Evolutionary conservation across 2,888 invertebrate species (phyloP).

Genomic region (Rosalia funebris): DNA sequence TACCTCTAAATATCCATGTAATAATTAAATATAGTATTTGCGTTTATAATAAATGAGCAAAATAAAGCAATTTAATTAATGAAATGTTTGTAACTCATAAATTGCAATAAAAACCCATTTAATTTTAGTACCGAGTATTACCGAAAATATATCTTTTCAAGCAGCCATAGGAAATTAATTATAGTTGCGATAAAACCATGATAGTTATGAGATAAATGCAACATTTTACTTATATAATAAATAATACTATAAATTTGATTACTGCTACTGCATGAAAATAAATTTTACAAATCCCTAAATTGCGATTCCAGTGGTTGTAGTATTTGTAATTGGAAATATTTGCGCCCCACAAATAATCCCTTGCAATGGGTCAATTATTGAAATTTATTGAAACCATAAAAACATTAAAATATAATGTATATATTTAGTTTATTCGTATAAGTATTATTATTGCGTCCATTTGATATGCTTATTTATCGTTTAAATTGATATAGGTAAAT

Average conservation of each 20-base stretch:
- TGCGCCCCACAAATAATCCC: constrained; percentile 31
- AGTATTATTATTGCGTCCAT: constrained; percentile 9
- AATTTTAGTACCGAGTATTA: not conserved
- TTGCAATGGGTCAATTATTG: constrained; percentile 39
- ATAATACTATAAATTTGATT: constrained; percentile 33
- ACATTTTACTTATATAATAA: constrained; percentile 27
- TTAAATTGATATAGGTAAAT: constrained; percentile 6
- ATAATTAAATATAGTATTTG: no score
- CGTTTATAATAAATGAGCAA: no score
- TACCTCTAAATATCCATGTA: no score
- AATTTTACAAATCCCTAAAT: constrained; percentile 36
- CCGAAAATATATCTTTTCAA: constrained; percentile 4
- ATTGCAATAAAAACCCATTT: not conserved
- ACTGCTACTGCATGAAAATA: constrained; percentile 31
- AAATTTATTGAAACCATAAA: constrained; percentile 40
- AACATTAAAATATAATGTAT: constrained; percentile 25
- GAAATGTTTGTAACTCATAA: no score
- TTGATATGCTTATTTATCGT: constrained; percentile 7
- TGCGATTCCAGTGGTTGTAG: constrained; percentile 30
- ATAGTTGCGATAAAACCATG: constrained; percentile 15
- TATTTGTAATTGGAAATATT: constrained; percentile 39
- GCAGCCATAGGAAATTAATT: constrained; percentile 27
- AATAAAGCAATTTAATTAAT: no score
- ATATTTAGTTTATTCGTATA: constrained; percentile 23
- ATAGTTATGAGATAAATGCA: constrained; percentile 18